Evolutionary conservation across 2,797 vertebrate species (phyloP).

Genomic region (Oreonectes daqikongensis): DNA sequence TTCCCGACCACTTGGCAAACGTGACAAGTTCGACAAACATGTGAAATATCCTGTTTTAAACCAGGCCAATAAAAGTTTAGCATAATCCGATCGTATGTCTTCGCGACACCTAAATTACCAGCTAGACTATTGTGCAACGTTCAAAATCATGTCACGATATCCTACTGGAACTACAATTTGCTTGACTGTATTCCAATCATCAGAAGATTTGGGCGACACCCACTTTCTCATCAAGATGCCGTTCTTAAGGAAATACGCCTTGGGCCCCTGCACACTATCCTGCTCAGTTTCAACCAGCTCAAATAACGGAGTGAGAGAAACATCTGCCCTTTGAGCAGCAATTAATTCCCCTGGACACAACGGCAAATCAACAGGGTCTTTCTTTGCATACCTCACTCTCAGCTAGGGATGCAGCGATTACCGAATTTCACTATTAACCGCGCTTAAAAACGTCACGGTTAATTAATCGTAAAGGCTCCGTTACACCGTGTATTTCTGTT

Average conservation of each 20-base stretch:
- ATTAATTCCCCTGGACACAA: not conserved
- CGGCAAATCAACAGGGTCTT: not conserved
- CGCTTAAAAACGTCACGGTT: too few species aligned
- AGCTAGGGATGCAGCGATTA: too few species aligned
- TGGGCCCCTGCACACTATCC: not conserved
- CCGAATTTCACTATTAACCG: too few species aligned
- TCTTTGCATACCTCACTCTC: too few species aligned
- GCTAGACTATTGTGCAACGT: too few species aligned
- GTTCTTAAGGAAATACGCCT: not conserved
- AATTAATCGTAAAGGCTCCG: too few species aligned
- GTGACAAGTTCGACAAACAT: not conserved
- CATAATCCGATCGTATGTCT: too few species aligned
- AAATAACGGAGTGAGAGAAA: not conserved
- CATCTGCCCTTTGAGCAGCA: not conserved
- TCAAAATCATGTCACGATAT: too few species aligned
- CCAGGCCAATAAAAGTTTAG: not conserved
- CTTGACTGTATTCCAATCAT: constrained; percentile 6
- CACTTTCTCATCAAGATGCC: not conserved
- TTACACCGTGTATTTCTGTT: too few species aligned
- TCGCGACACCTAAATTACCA: too few species aligned
- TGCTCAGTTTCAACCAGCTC: not conserved
- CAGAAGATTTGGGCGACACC: not conserved
- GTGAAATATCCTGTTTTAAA: not conserved
- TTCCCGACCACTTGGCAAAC: constrained; percentile 7
- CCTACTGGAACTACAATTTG: too few species aligned